Base-by-base conservation (phyloP, 1,140 invertebrate genomes). In the Argopecten irradians region DNA sequence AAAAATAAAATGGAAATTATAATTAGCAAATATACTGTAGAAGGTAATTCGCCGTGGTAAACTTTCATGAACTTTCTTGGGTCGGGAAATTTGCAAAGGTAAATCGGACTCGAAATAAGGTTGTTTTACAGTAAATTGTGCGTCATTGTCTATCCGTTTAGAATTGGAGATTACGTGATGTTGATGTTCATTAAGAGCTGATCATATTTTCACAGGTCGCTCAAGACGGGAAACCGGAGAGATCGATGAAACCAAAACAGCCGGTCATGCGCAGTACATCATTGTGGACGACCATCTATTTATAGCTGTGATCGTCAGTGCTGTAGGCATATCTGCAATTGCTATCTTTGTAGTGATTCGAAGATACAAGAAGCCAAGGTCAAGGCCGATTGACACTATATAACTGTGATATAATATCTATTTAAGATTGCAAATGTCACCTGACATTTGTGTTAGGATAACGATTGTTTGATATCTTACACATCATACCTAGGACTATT, bases 221-320 rank as follows among this genome's bases (percentile, higher is more conserved):
- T 71, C n/a, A 1, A 71, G 55, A 71, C 55, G 55, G n/a, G 55
- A 71, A 8, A n/a, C 28, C 5, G n/a, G 55, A 71, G n/a, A 28
- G 1, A 1, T 5, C n/a, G 55, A 28, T n/a, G 22, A 71, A 5
- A 71, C 22, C 22, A 11, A 71, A n/a, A 71, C 14, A 28, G n/a
- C 55, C n/a, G 55, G 14, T 71, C 55, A 71, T 71, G 55, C 55
- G 55, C 55, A 71, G 55, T 71, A 71, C 55, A 71, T 71, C 22
- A 71, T 22, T 71, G n/a, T 71, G 28, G 55, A 71, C n/a, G 55
- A 71, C 55, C 55, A 71, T 71, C 55, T 71, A 71, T 71, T 71
- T 71, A 71, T 71, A 28, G 55, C 55, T 5, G 55, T 71, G n/a
- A 71, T 71, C n/a, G 55, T 71, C 22, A 71, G 55, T 28, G 55